Evolutionary conservation across 2,113 vertebrate species (phyloP).

Genomic region (Dicentrarchus labrax): DNA sequence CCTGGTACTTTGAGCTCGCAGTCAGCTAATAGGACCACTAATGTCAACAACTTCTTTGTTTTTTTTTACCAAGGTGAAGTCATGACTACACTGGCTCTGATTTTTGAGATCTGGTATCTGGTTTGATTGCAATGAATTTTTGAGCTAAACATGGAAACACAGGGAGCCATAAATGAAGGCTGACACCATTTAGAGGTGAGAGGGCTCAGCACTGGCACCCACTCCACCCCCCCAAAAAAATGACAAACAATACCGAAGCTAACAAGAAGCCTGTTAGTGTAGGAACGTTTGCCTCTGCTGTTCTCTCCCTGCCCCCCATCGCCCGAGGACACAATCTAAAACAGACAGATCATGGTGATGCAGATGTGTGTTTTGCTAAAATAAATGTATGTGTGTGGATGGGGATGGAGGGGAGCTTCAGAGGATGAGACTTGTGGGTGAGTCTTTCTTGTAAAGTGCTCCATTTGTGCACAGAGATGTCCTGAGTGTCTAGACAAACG

Average conservation of each 20-base stretch:
- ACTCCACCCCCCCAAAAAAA: background rate
- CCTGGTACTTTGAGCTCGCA: too few relatives aligned
- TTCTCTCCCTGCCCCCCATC: background rate
- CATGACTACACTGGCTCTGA: too few relatives aligned
- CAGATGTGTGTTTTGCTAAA: conserved; percentile 37
- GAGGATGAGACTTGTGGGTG: conserved; percentile 39
- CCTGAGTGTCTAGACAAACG: conserved; percentile 68
- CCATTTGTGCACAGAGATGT: conserved; percentile 64
- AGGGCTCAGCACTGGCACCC: background rate
- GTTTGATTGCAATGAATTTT: background rate
- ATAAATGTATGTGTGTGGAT: background rate
- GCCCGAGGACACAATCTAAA: conserved; percentile 41
- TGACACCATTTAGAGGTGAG: background rate
- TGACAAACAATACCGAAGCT: background rate
- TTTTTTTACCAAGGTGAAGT: too few relatives aligned
- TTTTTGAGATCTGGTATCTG: background rate
- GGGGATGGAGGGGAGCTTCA: conserved; percentile 16
- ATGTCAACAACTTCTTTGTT: too few relatives aligned
- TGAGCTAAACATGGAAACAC: background rate
- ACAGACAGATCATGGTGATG: conserved; percentile 48
- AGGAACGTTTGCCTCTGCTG: conserved; percentile 9
- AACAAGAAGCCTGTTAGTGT: background rate
- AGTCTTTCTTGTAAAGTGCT: conserved; percentile 62
- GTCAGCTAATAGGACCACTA: too few relatives aligned
- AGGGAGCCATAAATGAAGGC: background rate